Percentiles rank a stretch among this genome's conserved stretches.
Conservation (phyloP, 2,113 vertebrate species). For the Mormoops blainvillei region DNA sequence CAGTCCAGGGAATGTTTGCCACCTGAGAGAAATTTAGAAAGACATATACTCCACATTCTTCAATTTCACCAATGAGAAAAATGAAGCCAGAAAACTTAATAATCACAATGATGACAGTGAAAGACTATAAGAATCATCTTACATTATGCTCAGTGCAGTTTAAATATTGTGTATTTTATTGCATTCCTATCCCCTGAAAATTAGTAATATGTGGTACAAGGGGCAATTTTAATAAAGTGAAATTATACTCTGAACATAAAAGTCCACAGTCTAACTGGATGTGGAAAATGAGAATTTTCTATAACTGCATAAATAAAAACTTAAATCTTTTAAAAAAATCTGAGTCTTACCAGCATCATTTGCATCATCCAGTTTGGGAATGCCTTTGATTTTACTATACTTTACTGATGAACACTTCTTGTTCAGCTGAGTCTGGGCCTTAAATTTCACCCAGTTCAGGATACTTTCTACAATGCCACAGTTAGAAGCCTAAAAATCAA, state of each 20-base stretch:
- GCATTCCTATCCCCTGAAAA: neutral
- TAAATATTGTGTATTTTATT: neutral
- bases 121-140: neutral
- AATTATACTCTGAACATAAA: slow-evolving; percentile 25
- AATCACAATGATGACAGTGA: neutral
- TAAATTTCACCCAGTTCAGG: slow-evolving; percentile 99
- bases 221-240: neutral
- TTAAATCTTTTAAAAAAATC: neutral
- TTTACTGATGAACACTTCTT: slow-evolving; percentile 99
- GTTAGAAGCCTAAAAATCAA: slow-evolving; percentile 90
- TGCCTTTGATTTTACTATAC: slow-evolving; percentile 99
- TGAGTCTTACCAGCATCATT: slow-evolving; percentile 93
- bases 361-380: slow-evolving; percentile 98
- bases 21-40: slow-evolving; percentile 79
- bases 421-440: slow-evolving; percentile 97
- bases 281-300: neutral
- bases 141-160: neutral
- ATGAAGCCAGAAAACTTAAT: slow-evolving; percentile 21
- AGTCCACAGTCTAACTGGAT: neutral
- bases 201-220: neutral
- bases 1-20: slow-evolving; percentile 98
- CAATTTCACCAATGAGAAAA: slow-evolving; percentile 17
- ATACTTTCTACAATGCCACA: slow-evolving; percentile 99
- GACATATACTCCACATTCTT: neutral
- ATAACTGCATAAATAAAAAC: neutral